Evolutionary conservation across 2,888 invertebrate species (phyloP).

Genomic region (Biston stratarius): DNA sequence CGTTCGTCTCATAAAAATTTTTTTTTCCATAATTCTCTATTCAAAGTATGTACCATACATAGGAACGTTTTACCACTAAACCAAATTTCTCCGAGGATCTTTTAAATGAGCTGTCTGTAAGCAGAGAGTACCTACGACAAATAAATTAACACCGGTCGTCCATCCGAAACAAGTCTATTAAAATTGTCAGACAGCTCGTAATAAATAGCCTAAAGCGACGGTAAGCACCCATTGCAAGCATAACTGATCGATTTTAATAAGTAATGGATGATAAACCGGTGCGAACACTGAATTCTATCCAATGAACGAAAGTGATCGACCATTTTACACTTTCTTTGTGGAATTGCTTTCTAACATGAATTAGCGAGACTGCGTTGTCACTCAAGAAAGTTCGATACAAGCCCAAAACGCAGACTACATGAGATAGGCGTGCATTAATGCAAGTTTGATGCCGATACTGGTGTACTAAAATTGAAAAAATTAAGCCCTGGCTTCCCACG

Average conservation of each 20-base stretch:
- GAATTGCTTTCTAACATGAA: conserved; percentile 74
- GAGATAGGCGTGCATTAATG: conserved; percentile 7
- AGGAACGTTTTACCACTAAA: not conserved
- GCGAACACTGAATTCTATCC: conserved; percentile 54
- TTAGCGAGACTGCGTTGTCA: conserved; percentile 58
- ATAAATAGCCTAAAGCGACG: conserved; percentile 35
- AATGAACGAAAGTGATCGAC: conserved; percentile 67
- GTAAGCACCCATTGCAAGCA: conserved; percentile 47
- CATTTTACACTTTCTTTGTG: conserved; percentile 73
- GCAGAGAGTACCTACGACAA: conserved; percentile 26
- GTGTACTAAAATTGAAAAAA: too few species aligned
- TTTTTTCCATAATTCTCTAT: too few species aligned
- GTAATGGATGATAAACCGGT: conserved; percentile 51
- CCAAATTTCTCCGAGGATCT: conserved; percentile 7
- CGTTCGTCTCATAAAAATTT: too few species aligned
- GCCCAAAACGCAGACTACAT: conserved; percentile 20
- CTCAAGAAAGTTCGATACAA: conserved; percentile 39
- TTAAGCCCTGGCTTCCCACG: too few species aligned
- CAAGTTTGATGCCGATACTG: not conserved
- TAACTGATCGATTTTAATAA: conserved; percentile 51
- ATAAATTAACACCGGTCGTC: conserved; percentile 19
- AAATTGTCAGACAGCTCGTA: conserved; percentile 29
- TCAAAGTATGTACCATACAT: not conserved
- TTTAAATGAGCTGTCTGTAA: conserved; percentile 25
- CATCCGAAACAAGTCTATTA: conserved; percentile 31